Evolutionary conservation across 2,113 vertebrate genomes (phyloP).

Genomic region (Terrapene triunguis): DNA sequence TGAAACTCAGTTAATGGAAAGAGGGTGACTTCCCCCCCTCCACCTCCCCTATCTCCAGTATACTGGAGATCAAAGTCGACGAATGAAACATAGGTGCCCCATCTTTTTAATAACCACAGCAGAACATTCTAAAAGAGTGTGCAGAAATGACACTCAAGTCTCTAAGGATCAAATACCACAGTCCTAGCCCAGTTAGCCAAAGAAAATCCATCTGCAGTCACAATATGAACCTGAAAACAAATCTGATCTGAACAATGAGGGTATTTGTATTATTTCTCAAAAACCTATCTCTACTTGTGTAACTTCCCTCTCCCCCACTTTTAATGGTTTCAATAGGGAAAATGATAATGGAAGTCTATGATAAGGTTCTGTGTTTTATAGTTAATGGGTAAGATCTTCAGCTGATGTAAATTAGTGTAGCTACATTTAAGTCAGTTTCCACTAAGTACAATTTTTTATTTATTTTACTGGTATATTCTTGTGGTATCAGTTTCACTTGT

Average conservation of each 20-base stretch:
- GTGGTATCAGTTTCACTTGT: neutral
- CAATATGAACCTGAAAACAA: neutral
- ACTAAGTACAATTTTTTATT: neutral
- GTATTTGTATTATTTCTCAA: neutral
- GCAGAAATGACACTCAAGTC: neutral
- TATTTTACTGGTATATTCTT: constrained; percentile 14
- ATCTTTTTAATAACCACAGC: neutral
- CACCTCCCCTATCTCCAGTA: neutral
- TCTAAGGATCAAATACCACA: accelerated
- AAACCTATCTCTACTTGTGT: neutral
- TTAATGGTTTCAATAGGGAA: neutral
- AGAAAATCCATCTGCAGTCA: neutral
- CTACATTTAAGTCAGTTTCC: neutral
- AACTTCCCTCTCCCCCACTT: neutral
- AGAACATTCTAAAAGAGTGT: neutral
- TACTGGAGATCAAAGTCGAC: neutral
- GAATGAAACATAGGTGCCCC: neutral
- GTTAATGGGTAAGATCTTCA: neutral
- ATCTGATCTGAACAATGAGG: neutral
- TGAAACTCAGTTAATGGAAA: neutral
- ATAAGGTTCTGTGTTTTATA: neutral
- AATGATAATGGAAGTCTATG: neutral
- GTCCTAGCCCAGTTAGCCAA: neutral
- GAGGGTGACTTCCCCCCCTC: neutral
- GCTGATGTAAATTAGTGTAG: neutral